Base-by-base conservation (phyloP, 2,797 vertebrate species). In the Acanthurus leucopareius region DNA sequence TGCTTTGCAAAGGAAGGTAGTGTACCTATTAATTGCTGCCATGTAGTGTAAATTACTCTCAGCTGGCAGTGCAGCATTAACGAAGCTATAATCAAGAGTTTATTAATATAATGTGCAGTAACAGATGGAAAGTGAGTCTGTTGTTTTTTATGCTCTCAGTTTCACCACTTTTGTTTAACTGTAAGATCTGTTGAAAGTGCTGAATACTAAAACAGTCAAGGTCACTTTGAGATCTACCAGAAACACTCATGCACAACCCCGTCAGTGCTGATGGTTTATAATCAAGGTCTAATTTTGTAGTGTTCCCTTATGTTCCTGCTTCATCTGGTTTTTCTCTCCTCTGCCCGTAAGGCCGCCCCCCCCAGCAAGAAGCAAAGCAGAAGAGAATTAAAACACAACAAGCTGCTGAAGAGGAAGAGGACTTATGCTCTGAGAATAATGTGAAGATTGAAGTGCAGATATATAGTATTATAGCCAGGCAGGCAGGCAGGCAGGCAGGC, bases 211-310 rank as follows among this genome's bases (percentile, higher is more conserved):
- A 75, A 79, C 35, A 66, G 25, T 17, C 7, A 13, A 16, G 63
- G 32, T 35, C 32, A 7, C 32, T 35, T 35, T 35, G 32, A 35
- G 47, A 69, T 25, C n/a, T 73, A 47, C 61, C 65, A 68, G 53
- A 73, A 14, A 45, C 56, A 20, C 19, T 56, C 20, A 2, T 69
- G 61, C 42, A 59, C 51, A 52, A 10, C 13, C 9, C 28, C 15
- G 5, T 59, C 20, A 51, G 25, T 11, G 57, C 16, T 38, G 53
- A 65, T 40, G 2, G 22, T 15, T 73, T 56, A 69, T 38, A 77
- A 62, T 57, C 45, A 44, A n/a, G 17, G 44, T 80, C 63, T 84
- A 73, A 79, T 69, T 75, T 60, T 76, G 61, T n/a, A 47, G n/a
- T 19, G 53, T 74, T 79, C 20, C 60, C n/a, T 77, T 57, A 52